Conservation (phyloP, 2,797 vertebrate genomes). For the Graptemys geographica region DNA sequence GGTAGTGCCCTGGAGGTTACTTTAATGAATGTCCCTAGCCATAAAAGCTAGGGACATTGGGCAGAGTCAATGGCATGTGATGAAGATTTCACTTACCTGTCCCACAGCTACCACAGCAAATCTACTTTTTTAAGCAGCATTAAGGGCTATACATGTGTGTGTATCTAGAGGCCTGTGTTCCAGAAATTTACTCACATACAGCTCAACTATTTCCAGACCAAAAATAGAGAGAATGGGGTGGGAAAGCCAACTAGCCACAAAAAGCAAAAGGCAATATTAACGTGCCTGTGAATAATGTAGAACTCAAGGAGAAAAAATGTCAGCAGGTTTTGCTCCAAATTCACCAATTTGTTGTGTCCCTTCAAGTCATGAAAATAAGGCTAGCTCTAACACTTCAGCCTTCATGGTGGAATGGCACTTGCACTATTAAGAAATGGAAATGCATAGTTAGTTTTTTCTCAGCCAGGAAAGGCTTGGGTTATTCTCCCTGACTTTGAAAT, state of each 20-base stretch:
- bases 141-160: background rate
- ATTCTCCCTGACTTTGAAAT: constrained; percentile 21
- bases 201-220: background rate
- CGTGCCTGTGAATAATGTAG: background rate
- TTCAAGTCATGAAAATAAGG: background rate
- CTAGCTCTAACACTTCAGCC: background rate
- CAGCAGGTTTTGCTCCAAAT: background rate
- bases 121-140: background rate
- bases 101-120: background rate
- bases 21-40: background rate
- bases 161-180: background rate
- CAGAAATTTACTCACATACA: background rate
- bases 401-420: background rate
- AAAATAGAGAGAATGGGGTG: background rate
- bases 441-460: background rate
- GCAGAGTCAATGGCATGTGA: background rate
- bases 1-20: background rate
- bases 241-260: background rate
- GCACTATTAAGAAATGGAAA: background rate
- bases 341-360: background rate
- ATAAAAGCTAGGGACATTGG: background rate
- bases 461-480: rapidly evolving
- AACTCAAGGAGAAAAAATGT: background rate
- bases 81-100: background rate
- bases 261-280: background rate